A percentile compares a stretch with the other conserved stretches of the same genome.
phyloP scores from a whole-genome alignment of 2,113 vertebrate species.

The Otis tarda region DNA sequence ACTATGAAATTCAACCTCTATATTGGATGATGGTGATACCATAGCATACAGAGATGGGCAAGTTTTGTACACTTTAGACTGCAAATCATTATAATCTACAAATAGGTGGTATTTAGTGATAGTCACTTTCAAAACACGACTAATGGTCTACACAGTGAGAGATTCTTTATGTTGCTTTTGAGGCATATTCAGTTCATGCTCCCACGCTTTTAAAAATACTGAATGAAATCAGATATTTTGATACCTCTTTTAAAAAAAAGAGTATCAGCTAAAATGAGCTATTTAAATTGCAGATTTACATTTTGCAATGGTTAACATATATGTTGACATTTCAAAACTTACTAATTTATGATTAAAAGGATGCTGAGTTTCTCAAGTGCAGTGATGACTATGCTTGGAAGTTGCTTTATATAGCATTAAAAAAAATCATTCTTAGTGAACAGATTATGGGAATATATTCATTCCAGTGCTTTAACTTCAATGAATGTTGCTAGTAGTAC shows the following conservation, averaged over 20 bases:
- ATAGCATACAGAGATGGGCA: neutral
- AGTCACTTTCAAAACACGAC: neutral
- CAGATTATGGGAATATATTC: neutral
- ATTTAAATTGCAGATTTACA: constrained; percentile 9
- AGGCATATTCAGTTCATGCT: neutral
- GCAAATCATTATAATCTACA: neutral
- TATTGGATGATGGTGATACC: neutral
- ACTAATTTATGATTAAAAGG: constrained; percentile 23
- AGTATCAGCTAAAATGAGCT: neutral
- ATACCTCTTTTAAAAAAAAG: neutral
- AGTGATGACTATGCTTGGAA: neutral
- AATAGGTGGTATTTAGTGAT: neutral
- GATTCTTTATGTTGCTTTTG: neutral
- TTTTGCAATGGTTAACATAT: neutral
- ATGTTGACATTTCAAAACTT: constrained; percentile 39
- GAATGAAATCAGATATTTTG: constrained; percentile 30
- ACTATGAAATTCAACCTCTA: rapidly evolving
- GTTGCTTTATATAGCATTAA: neutral
- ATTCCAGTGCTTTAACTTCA: constrained; percentile 14
- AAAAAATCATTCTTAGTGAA: neutral
- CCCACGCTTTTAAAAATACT: constrained; percentile 38
- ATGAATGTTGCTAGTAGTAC: neutral
- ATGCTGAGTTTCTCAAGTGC: neutral
- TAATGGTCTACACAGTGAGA: neutral
- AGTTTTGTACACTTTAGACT: neutral